Base-by-base conservation (phyloP, 2,113 vertebrate genomes). In the Colistium nudipinnis region DNA sequence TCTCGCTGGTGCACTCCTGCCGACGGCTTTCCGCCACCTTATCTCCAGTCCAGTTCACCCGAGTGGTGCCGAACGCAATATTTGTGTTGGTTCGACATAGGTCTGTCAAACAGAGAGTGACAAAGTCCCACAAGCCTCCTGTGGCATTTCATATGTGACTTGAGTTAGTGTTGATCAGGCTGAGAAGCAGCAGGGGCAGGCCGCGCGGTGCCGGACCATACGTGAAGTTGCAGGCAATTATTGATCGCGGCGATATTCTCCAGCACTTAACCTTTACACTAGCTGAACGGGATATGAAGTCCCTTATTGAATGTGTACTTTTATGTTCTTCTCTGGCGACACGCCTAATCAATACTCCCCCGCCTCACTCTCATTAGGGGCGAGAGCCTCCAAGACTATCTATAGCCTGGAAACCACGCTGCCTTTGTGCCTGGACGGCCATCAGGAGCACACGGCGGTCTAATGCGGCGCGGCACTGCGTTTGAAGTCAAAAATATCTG, bases 241-340 rank as follows among this genome's bases (percentile, higher is more conserved):
- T 94, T 80, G 92, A 94, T 93, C 90, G 77, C 25, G 60, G 69
- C 78, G 77, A 93, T 93, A 93, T 93, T 92, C 89, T 90, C 87
- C 88, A 91, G 91, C 91, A 90, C 90, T 92, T 94, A 93, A 94
- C 93, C 93, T 94, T 94, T 94, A 92, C 92, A 90, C 90, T 91
- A 89, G 90, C 90, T 51, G 77, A 89, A 91, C 81, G 75, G 69
- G 85, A 91, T 92, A 93, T 93, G 92, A 93, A 92, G 92, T 92
- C 82, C 81, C 76, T 92, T 92, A 93, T 93, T 90, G 91, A 93
- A 92, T 93, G 92, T 94, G 93, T 94, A 91, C 92, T 92, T 93
- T 93, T 85, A 93, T 92, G 87, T 85, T 86, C 90, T 91, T 82
- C 91, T 92, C 91, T 85, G 81, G 88, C 88, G 92, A 91, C 90